Evolutionary conservation across 2,797 vertebrate genomes (phyloP).

Genomic region (Hydrolagus colliei): DNA sequence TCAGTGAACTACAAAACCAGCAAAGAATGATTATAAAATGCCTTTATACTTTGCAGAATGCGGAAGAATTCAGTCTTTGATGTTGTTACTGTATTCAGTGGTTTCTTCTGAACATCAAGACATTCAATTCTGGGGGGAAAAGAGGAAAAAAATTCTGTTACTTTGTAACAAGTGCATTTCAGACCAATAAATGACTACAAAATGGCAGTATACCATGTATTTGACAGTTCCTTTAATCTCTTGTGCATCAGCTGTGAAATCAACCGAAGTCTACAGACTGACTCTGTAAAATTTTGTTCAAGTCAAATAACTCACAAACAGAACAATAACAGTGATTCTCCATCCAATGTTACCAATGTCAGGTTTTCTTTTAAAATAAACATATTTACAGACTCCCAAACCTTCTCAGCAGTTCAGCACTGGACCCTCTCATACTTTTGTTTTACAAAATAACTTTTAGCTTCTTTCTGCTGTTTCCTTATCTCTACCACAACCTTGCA

Average conservation of each 20-base stretch:
- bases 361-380: background rate
- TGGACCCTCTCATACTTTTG: background rate
- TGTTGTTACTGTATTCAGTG: background rate
- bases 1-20: background rate
- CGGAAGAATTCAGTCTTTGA: background rate
- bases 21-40: background rate
- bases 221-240: background rate
- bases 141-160: background rate
- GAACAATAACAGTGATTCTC: background rate
- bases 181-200: background rate
- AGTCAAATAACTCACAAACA: background rate
- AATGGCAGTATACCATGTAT: background rate
- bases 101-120: background rate
- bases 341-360: background rate
- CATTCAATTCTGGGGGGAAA: background rate
- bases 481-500: constrained; percentile 56
- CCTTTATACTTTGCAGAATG: background rate
- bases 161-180: background rate
- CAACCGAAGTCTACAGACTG: background rate
- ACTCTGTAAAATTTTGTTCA: background rate
- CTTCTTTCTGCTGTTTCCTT: constrained; percentile 46
- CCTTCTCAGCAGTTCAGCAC: background rate
- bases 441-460: constrained; percentile 2
- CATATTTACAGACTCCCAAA: background rate
- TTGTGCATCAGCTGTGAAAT: background rate